Evolutionary conservation across 2,797 vertebrate genomes (phyloP).

Genomic region (Falco peregrinus): DNA sequence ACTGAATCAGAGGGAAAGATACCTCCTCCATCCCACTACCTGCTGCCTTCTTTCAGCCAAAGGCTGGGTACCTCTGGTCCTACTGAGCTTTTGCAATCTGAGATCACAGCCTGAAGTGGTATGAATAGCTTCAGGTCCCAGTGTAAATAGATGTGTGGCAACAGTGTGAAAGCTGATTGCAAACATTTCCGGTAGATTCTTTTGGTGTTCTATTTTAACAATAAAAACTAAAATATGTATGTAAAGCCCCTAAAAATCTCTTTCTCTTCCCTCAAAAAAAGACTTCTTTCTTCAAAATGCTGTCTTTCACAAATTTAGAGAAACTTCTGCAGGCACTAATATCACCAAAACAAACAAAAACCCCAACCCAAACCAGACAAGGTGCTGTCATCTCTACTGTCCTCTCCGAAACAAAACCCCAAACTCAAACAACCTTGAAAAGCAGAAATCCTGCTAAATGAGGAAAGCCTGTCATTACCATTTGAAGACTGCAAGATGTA

Average conservation of each 20-base stretch:
- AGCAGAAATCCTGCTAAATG: constrained; percentile 11
- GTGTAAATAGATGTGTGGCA: background rate
- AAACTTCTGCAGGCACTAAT: background rate
- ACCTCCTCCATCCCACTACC: background rate
- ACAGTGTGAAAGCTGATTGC: background rate
- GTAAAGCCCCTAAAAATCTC: background rate
- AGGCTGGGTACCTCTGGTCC: background rate
- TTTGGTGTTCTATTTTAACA: background rate
- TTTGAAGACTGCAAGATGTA: background rate
- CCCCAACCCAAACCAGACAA: background rate
- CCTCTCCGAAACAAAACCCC: rapidly evolving
- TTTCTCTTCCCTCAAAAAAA: background rate
- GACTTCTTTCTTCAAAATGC: background rate
- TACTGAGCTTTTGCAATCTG: background rate
- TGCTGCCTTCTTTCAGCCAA: background rate
- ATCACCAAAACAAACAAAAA: background rate
- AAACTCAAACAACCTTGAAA: background rate
- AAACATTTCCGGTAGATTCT: background rate
- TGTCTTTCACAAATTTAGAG: background rate
- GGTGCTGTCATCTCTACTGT: too few relatives aligned
- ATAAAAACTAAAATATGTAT: background rate
- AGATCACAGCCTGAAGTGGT: background rate
- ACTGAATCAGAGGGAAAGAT: background rate
- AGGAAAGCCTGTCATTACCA: background rate
- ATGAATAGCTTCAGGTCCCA: background rate